Conservation (phyloP, 2,113 vertebrate genomes). For the Catharus bicknelli region DNA sequence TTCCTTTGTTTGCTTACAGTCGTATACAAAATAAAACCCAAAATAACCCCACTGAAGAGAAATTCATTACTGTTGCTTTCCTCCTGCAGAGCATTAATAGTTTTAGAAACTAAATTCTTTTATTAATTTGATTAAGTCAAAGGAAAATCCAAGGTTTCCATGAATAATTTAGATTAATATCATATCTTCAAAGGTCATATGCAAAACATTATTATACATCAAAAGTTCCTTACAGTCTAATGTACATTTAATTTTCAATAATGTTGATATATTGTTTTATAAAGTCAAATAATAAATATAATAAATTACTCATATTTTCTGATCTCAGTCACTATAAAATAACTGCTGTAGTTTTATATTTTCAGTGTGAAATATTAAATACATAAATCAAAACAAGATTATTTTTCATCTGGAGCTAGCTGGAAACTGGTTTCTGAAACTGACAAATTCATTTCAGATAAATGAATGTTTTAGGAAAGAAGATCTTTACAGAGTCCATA, state of each 20-base stretch:
- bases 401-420: slow-evolving; percentile 80
- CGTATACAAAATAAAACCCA: not conserved
- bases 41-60: not conserved
- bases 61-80: slow-evolving; percentile 40
- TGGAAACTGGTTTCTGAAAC: slow-evolving; percentile 78
- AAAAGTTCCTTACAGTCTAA: slow-evolving; percentile 70
- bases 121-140: slow-evolving; percentile 76
- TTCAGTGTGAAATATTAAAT: slow-evolving; percentile 94
- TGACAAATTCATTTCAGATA: slow-evolving; percentile 89
- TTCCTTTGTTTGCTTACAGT: not conserved
- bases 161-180: slow-evolving; percentile 85
- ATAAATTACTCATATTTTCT: slow-evolving; percentile 90
- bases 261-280: slow-evolving; percentile 89
- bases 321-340: slow-evolving; percentile 81
- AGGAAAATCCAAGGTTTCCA: slow-evolving; percentile 62
- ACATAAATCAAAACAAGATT: slow-evolving; percentile 92
- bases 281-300: slow-evolving; percentile 94
- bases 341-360: slow-evolving; percentile 83
- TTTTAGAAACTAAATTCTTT: slow-evolving; percentile 70
- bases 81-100: slow-evolving; percentile 62
- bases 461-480: slow-evolving; percentile 79
- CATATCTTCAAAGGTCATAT: slow-evolving; percentile 79
- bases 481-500: slow-evolving; percentile 65
- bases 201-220: slow-evolving; percentile 79
- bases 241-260: slow-evolving; percentile 84